Base-by-base conservation (phyloP, 2,113 vertebrate species). In the Macrotus californicus region DNA sequence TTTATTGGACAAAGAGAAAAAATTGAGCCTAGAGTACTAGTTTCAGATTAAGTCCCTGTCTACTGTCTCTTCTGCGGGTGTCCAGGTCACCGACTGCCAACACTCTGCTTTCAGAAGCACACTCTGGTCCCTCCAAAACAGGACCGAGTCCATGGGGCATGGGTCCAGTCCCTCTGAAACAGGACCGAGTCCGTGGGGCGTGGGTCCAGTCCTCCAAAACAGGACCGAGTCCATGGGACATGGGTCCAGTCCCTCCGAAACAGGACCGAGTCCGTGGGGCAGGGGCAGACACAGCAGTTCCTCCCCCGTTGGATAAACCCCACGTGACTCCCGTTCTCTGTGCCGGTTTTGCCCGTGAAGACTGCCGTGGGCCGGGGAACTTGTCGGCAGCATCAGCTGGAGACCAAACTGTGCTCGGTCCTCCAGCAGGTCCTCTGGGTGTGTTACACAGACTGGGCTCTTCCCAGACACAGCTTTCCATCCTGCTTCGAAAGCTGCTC, bases 81-180 rank as follows among this genome's bases (percentile, higher is more conserved):
- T 29, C 26, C 46, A 48, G 22, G 5, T 69, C 31, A 11, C 48
- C 15, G 31, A 69, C 1, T n/a, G n/a, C 59, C 22, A 7, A 7
- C 19, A 3, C 36, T 46, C 2, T 4, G 18, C 24, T 39, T 21
- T 52, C 14, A 11, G 66, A 41, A 36, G 15, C 43, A 9, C 36
- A 31, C 18, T 19, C 26, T 0, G 10, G 19, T 48, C 24, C 39
- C 36, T 6, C 1, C 15, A 6, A 72, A 18, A 6, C 0, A 18
- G 26, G 36, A 48, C 14, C 22, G 7, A 1, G 41, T 88, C 50
- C 9, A 1, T 34, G 29, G 6, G 12, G 24, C 15, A 15, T 48
- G 50, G 54, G 64, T 29, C 34, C n/a, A n/a, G 19, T 48, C 24
- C 39, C 36, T 6, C 1, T 15, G 8, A 72, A 18, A 6, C 0